Conservation (phyloP, 2,113 vertebrate species). For the Leptobrachium leishanense region DNA sequence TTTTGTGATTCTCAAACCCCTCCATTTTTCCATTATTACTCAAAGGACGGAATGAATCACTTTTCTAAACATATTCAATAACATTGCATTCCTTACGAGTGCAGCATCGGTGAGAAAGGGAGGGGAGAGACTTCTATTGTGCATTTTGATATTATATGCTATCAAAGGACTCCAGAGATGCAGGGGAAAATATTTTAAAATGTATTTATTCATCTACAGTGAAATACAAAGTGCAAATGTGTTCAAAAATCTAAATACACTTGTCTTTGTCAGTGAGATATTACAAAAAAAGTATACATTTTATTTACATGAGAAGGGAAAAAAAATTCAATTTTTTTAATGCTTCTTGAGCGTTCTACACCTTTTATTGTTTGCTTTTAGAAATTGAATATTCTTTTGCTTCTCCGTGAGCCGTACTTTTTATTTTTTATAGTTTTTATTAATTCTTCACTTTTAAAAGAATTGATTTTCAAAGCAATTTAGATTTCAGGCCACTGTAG, state of each 20-base stretch:
- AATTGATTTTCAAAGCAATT: too few species aligned
- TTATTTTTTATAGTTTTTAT: not conserved
- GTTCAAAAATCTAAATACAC: not conserved
- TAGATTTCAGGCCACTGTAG: too few species aligned
- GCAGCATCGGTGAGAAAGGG: not conserved
- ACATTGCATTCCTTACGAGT: not conserved
- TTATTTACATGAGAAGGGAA: not conserved
- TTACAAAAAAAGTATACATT: not conserved
- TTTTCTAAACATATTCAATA: not conserved
- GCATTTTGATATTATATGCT: not conserved
- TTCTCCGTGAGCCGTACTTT: not conserved
- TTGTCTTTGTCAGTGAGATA: not conserved
- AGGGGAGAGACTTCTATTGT: not conserved
- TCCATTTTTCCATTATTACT: not conserved
- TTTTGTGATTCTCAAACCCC: not conserved
- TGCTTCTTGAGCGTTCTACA: not conserved
- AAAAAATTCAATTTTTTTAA: not conserved
- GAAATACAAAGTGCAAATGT: not conserved
- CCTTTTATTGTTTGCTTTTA: not conserved
- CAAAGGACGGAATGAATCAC: not conserved
- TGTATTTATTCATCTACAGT: not conserved
- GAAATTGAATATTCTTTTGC: not conserved
- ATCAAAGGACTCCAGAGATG: constrained; percentile 1
- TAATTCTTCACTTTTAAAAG: too few species aligned
- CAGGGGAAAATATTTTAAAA: not conserved